phyloP scores from a whole-genome alignment of 2,113 vertebrate genomes.

The Protobothrops flavoviridis region DNA sequence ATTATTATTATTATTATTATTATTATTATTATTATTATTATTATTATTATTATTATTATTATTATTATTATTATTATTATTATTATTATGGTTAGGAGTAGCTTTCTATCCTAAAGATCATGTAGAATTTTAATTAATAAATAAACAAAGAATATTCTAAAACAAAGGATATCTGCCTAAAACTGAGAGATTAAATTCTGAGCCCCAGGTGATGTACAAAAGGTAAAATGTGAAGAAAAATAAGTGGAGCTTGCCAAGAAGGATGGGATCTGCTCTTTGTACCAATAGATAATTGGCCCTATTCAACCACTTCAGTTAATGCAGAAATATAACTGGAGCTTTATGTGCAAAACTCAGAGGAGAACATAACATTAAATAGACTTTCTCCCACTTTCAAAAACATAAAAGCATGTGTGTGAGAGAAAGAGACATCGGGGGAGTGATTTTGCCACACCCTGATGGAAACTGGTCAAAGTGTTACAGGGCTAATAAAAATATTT shows the following conservation, averaged over 20 bases:
- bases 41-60: too few species aligned
- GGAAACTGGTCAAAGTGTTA: background rate
- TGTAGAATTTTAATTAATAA: too few species aligned
- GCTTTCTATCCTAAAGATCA: too few species aligned
- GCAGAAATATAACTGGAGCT: background rate
- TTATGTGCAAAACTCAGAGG: background rate
- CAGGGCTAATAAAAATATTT: background rate
- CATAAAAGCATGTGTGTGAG: too few species aligned
- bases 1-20: too few species aligned
- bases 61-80: too few species aligned
- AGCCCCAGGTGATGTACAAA: too few species aligned
- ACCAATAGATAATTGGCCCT: background rate
- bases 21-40: too few species aligned
- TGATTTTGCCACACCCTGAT: background rate
- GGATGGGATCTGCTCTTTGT: background rate
- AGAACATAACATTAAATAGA: background rate
- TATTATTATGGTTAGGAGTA: too few species aligned
- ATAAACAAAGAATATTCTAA: too few species aligned
- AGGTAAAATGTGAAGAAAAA: background rate
- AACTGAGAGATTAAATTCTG: too few species aligned
- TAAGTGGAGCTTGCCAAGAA: background rate
- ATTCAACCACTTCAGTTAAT: background rate
- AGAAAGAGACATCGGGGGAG: background rate
- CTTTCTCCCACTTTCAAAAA: background rate
- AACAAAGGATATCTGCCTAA: too few species aligned